Evolutionary conservation across 2,888 invertebrate species (phyloP).

Genomic region (Charanyca ferruginea): DNA sequence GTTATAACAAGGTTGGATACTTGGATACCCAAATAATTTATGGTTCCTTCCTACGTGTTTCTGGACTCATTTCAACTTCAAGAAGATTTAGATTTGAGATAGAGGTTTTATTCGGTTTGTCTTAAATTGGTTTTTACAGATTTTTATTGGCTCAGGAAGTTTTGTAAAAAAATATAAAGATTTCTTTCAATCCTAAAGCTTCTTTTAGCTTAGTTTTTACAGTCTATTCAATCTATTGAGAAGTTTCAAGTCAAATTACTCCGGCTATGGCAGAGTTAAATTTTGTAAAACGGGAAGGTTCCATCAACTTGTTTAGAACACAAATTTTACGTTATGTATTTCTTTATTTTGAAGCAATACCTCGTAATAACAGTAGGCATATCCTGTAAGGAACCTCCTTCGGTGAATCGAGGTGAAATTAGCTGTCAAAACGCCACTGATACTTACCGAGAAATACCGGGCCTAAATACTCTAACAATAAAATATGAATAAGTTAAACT

Average conservation of each 20-base stretch:
- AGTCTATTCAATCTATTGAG: background rate
- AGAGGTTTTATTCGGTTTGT: constrained; percentile 9
- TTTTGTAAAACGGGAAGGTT: no score
- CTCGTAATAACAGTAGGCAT: no score
- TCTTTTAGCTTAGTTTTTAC: background rate
- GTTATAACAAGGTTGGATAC: constrained; percentile 42
- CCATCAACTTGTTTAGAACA: no score
- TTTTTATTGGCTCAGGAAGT: constrained; percentile 16
- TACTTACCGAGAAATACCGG: no score
- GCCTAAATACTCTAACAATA: no score
- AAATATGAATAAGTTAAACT: no score
- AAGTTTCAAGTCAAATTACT: background rate
- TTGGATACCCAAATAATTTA: constrained; percentile 23
- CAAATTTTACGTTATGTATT: no score
- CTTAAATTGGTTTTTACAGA: constrained; percentile 20
- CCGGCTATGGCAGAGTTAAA: no score
- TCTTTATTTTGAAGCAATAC: no score
- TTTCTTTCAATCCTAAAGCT: background rate
- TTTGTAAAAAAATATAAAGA: background rate
- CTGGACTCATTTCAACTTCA: constrained; percentile 7
- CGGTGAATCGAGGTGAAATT: no score
- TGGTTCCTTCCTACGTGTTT: constrained; percentile 6
- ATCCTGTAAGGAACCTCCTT: no score
- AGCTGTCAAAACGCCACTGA: no score
- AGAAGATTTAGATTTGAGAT: constrained; percentile 17